Evolutionary conservation across 2,888 invertebrate genomes (phyloP), one percentile per base, ranked within the genome.

Genomic region (Yponomeuta evonymella): DNA sequence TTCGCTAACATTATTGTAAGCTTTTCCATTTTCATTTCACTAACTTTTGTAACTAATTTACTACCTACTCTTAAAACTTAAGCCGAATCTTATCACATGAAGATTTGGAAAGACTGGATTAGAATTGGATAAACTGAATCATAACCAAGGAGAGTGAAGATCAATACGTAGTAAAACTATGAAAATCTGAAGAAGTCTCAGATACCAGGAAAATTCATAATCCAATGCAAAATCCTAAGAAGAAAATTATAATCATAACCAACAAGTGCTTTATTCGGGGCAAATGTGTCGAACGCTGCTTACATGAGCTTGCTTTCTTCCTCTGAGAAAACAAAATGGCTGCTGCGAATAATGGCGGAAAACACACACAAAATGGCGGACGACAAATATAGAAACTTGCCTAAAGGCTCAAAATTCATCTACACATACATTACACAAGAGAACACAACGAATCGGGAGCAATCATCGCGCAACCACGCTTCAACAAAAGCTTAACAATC

Each of bases 391-490:
- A 15, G 15, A 6, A 15, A 5, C 12, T 12, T 3, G 51, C 51
- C 51, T 58, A 2, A 12, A 58, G 12, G 43, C 51, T 15, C 3
- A 58, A 58, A 15, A 58, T 58, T 58, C 51, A 58, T 58, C 12
- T 15, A 58, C 51, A 58, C 51, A 58, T 15, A 58, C 15, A 58
- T 12, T 58, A 58, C 12, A 58, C 12, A 58, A 58, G 65, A 65
- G n/a, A 23, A 65, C 23, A 63, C n/a, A 63, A 63, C 23, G 43
- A 8, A 43, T 43, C 43, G 36, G 30, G 30, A 30, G 10, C 23
- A 30, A 29, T 12, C 66, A 66, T 66, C 66, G 66, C 8, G 66
- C 63, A 63, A 9, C n/a, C 30, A 65, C 65, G 65, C 65, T 65
- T 65, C 33, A 65, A 58, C 1, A 12, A 43, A 58, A 6, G 65